Percentiles rank a stretch among this genome's conserved stretches.
phyloP scores from a whole-genome alignment of 2,888 invertebrate species.

The Myathropa florea region DNA sequence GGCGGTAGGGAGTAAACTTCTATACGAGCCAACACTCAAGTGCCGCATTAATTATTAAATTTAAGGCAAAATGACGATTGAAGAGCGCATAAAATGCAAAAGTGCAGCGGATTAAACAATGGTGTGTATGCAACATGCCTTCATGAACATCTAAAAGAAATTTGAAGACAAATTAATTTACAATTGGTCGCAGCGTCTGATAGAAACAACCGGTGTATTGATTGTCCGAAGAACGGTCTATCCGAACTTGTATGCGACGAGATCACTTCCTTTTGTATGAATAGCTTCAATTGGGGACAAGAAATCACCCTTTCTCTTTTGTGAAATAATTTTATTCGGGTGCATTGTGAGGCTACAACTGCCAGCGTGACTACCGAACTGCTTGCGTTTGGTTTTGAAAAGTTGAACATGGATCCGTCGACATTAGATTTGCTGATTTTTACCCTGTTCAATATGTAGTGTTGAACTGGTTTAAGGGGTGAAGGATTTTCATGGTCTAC shows the following conservation, averaged over 20 bases:
- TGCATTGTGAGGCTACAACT: constrained; percentile 33
- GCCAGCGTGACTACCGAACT: constrained; percentile 24
- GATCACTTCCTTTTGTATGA: constrained; percentile 6
- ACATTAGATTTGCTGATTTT: constrained; percentile 33
- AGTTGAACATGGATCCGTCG: constrained; percentile 36
- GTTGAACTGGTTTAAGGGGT: constrained; percentile 29
- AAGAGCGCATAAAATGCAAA: constrained; percentile 31
- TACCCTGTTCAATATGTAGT: constrained; percentile 31
- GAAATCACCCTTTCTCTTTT: constrained; percentile 44
- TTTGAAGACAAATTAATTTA: constrained; percentile 52
- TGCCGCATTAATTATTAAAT: constrained; percentile 61
- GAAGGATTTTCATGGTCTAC: constrained; percentile 53
- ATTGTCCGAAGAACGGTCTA: constrained; percentile 14
- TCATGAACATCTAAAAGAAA: constrained; percentile 24
- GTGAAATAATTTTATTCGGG: constrained; percentile 7
- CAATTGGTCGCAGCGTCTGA: constrained; percentile 22
- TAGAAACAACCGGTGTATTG: constrained; percentile 20
- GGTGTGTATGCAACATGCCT: background rate
- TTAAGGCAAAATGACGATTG: constrained; percentile 54
- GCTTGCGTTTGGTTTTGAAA: constrained; percentile 17
- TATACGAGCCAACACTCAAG: constrained; percentile 38
- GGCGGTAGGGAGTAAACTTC: constrained; percentile 48
- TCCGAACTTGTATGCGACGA: background rate
- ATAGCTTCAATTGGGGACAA: background rate
- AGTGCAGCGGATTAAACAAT: constrained; percentile 4